Evolutionary conservation across 2,797 vertebrate genomes (phyloP), one percentile per base, ranked within the genome.

Genomic region (Columba guinea): DNA sequence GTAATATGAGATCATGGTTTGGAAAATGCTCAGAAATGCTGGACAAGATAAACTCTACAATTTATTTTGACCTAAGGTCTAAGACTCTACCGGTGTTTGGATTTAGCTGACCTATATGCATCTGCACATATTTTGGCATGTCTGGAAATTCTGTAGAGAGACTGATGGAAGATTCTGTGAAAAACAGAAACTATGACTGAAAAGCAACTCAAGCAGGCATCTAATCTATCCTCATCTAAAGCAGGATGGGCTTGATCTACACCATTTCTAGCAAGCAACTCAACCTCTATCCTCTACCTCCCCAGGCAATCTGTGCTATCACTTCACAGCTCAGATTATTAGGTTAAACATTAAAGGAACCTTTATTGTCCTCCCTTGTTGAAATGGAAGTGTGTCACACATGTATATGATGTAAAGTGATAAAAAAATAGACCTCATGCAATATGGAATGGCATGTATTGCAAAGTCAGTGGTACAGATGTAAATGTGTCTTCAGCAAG

Each of bases 21-120:
- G 75, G 82, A 91, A 93, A 75, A 77, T 34, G 23, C 71, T 89
- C 79, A 94, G 68, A 89, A 95, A 85, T 2, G 4, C 76, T 93
- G 82, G 82, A 91, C 82, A 75, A 95, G 89, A 95, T 96, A 97
- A 97, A 91, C 84, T 84, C 53, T 90, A 58, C 35, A 62, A 58
- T 85, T 68, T 84, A 0, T 80, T 92, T 91, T 83, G 87, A 93
- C 93, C 75, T 87, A 75, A 84, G 87, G 92, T 92, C 75, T 87
- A 78, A 86, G 37, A 75, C 37, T 90, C 41, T 69, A 85, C 35
- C 0, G 1, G 5, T 87, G 46, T 89, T 95, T 93, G 60, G n/a
- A 44, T 94, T 92, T 89, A 93, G 58, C 60, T 92, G 92, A 89
- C 71, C 84, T 93, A 28, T 60, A 75, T 53, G 19, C 56, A 85